phyloP scores from a whole-genome alignment of 2,888 invertebrate species.

The Iselma pallidipennis region DNA sequence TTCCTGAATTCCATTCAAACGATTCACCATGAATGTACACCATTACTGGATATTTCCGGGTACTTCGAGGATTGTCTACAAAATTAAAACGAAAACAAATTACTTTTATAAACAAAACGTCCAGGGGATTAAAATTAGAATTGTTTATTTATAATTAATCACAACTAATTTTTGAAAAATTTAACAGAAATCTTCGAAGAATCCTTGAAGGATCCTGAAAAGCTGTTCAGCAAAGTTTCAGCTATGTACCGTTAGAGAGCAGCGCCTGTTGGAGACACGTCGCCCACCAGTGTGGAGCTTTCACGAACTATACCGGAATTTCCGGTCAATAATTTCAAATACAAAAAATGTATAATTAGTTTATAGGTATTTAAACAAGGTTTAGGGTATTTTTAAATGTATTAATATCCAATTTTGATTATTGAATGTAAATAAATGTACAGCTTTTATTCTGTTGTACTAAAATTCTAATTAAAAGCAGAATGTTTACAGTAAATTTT shows the following conservation, averaged over 20 bases:
- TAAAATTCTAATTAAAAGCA: no score
- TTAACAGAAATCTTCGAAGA: neutral
- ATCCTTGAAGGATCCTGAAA: neutral
- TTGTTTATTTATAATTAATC: no score
- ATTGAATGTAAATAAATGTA: no score
- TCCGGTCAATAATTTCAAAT: constrained; percentile 10
- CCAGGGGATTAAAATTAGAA: no score
- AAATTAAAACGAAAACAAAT: constrained; percentile 2
- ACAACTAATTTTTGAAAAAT: no score
- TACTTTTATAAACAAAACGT: neutral
- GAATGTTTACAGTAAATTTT: no score
- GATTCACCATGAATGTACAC: constrained; percentile 95
- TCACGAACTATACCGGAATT: constrained; percentile 8
- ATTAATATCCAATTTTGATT: no score
- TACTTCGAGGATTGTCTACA: constrained; percentile 47
- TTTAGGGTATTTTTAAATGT: no score
- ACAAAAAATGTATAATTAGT: no score
- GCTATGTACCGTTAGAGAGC: constrained; percentile 14
- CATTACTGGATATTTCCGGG: constrained; percentile 76
- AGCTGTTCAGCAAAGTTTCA: constrained; percentile 2
- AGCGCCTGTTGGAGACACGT: constrained; percentile 8
- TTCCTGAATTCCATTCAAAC: constrained; percentile 96
- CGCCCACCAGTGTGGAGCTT: neutral
- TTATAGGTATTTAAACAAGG: no score
- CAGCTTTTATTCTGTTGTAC: no score